Evolutionary conservation across 1,140 invertebrate species (phyloP).

Genomic region (Temnothorax curvispinosus): DNA sequence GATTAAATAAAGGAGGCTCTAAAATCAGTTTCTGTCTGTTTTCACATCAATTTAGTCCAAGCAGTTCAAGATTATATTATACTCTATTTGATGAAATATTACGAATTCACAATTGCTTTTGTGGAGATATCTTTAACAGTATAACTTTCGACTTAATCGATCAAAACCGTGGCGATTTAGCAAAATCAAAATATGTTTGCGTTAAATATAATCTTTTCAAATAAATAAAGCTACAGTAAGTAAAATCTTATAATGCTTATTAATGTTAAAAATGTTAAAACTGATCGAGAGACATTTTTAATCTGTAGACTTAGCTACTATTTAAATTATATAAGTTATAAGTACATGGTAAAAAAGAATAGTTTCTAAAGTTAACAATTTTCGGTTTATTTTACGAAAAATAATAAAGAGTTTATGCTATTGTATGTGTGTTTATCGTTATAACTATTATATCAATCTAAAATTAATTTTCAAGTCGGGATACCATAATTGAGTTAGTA

Average conservation of each 20-base stretch:
- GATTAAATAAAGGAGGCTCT: neutral
- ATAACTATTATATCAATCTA: neutral
- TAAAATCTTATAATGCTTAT: neutral
- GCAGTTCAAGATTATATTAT: neutral
- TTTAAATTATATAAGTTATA: conserved; percentile 9
- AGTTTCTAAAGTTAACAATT: neutral
- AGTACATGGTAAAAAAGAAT: neutral
- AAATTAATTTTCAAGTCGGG: neutral
- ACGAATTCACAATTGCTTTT: neutral
- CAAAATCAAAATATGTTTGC: neutral
- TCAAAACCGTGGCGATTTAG: neutral
- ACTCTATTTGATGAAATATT: neutral
- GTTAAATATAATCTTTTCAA: neutral
- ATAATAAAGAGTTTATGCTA: neutral
- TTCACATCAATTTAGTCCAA: neutral
- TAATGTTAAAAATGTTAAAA: neutral
- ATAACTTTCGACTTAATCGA: conserved; percentile 2
- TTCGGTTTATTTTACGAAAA: neutral
- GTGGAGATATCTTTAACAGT: neutral
- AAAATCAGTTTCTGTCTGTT: neutral
- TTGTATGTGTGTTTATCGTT: neutral
- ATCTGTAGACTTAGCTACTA: neutral
- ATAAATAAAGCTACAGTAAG: neutral
- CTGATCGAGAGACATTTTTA: conserved; percentile 12
- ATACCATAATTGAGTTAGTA: neutral